Conservation (phyloP, 2,797 vertebrate genomes). For the Eospalax fontanierii region DNA sequence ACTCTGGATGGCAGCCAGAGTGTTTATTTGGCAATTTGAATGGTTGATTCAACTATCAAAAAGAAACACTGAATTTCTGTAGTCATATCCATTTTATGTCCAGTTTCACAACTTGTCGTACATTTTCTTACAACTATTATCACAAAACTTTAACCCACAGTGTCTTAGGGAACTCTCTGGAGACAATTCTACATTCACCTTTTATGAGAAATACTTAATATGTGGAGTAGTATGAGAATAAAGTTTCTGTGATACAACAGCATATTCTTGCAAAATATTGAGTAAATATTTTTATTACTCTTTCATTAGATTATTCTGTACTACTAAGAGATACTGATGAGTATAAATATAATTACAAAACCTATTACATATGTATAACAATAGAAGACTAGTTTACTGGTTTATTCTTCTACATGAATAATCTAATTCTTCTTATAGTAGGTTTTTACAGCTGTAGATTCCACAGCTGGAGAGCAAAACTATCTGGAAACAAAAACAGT, state of each 20-base stretch:
- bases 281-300: background rate
- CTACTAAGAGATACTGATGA: background rate
- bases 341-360: background rate
- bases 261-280: conserved; percentile 34
- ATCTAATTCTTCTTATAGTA: background rate
- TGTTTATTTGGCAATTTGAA: background rate
- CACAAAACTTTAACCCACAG: background rate
- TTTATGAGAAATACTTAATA: background rate
- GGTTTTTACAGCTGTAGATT: background rate
- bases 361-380: background rate
- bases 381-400: background rate
- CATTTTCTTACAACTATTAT: background rate
- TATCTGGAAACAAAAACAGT: background rate
- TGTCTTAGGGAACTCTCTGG: background rate
- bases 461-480: background rate
- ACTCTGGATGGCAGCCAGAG: background rate
- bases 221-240: background rate
- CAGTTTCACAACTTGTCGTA: background rate
- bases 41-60: background rate
- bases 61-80: background rate
- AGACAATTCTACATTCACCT: background rate
- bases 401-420: conserved; percentile 27
- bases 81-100: background rate
- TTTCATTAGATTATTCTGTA: background rate
- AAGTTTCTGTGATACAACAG: conserved; percentile 19